These are phyloP conservation scores for Abrostola triplasia DNA, from an alignment of 2,888 invertebrate species.

Conservation along the genomic window DNA sequence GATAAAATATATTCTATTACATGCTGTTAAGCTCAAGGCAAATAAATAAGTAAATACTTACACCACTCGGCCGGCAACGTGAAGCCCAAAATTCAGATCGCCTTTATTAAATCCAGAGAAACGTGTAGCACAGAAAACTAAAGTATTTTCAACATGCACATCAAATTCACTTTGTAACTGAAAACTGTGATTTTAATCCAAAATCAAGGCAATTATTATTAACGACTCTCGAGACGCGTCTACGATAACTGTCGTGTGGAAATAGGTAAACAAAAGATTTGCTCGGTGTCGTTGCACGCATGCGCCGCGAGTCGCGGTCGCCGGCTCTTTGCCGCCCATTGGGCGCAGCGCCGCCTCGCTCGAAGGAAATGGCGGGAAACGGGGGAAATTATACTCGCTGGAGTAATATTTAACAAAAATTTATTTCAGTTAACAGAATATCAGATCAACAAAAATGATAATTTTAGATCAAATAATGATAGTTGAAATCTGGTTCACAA, in stretches of 20 bases:
- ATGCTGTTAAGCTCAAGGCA: not conserved
- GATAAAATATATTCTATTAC: not conserved
- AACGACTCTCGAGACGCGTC: conserved; percentile 26
- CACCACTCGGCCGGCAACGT: conserved; percentile 19
- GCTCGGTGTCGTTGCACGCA: conserved; percentile 51
- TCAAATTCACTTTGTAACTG: conserved; percentile 16
- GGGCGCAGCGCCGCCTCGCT: not conserved
- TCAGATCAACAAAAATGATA: conserved; percentile 36
- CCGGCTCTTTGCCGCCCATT: conserved; percentile 45
- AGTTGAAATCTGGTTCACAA: too few relatives aligned
- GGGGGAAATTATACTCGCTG: conserved; percentile 4
- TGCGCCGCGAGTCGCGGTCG: conserved; percentile 61
- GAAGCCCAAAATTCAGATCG: conserved; percentile 1
- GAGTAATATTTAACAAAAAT: conserved; percentile 22
- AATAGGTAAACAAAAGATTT: conserved; percentile 56
- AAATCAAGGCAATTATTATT: conserved; percentile 31
- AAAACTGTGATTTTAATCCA: conserved; percentile 13
- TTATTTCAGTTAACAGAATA: conserved; percentile 18
- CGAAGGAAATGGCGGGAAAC: conserved; percentile 18
- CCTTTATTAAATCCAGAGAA: conserved; percentile 19
- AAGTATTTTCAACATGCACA: conserved; percentile 12
- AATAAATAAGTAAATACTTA: conserved; percentile 19
- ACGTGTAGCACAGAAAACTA: conserved; percentile 12
- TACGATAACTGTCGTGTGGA: conserved; percentile 31
- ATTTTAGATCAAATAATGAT: conserved; percentile 16